Conservation (phyloP, 64 coral and sea anemone species). For the Trachythela sp. region DNA sequence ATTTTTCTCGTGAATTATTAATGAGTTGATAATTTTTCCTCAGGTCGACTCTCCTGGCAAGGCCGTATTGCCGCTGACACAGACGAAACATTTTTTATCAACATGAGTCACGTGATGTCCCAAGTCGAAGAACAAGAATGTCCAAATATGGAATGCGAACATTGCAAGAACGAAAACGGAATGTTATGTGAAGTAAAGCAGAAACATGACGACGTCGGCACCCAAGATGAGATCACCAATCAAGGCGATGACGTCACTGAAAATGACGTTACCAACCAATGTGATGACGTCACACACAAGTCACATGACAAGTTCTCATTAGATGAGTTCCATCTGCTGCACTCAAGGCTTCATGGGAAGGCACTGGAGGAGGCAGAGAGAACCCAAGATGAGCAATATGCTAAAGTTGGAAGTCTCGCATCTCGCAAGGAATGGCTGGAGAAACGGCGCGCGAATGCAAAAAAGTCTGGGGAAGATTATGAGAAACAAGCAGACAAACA, state of each 20-base stretch:
- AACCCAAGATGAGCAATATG: not conserved
- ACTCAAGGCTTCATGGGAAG: not conserved
- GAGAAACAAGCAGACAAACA: not conserved
- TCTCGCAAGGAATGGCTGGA: not conserved
- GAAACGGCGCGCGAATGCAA: not conserved
- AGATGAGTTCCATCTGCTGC: not conserved
- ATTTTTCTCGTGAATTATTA: not conserved
- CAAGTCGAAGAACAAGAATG: not conserved
- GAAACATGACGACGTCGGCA: not conserved
- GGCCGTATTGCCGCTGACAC: not conserved
- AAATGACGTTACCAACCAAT: too few relatives aligned
- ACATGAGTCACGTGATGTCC: constrained; percentile 2
- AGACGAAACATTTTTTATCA: not conserved
- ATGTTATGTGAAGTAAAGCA: not conserved
- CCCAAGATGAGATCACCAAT: not conserved
- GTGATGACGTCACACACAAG: too few relatives aligned
- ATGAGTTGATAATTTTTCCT: not conserved
- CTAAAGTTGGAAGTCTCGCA: not conserved
- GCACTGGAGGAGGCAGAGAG: not conserved
- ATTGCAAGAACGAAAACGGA: not conserved
- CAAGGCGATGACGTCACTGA: too few relatives aligned
- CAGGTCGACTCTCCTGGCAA: not conserved
- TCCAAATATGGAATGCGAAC: not conserved
- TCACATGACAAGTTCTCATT: not conserved
- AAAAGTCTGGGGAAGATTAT: not conserved